phyloP scores from a whole-genome alignment of 2,113 vertebrate genomes.

The Manacus vitellinus region DNA sequence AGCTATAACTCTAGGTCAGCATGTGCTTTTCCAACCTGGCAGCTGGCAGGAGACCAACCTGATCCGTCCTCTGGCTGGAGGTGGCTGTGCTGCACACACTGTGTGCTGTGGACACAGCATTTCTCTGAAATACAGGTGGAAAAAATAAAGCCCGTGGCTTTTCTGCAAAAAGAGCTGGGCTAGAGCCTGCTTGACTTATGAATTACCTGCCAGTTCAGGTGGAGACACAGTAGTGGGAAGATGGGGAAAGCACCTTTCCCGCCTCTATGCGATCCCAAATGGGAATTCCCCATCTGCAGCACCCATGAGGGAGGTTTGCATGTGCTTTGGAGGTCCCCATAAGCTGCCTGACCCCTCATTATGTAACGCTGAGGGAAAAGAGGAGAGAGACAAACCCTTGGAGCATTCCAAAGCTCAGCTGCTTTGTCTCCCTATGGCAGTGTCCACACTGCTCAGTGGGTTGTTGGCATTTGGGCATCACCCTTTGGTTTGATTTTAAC shows the following conservation, averaged over 20 bases:
- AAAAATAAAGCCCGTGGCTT: neutral
- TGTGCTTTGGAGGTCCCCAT: rapidly evolving
- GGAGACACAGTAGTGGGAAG: neutral
- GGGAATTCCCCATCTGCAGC: neutral
- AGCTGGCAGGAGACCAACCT: neutral
- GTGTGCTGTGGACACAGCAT: rapidly evolving
- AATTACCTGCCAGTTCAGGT: neutral
- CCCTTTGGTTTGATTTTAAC: neutral
- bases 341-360: neutral
- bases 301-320: neutral
- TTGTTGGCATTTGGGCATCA: neutral
- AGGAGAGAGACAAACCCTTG: neutral
- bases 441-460: neutral
- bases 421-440: neutral
- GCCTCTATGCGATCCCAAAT: rapidly evolving
- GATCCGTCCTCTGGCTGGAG: neutral
- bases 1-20: neutral
- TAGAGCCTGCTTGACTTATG: neutral
- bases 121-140: neutral
- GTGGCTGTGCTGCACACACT: no score
- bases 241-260: neutral
- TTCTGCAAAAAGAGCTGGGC: neutral
- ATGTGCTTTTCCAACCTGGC: rapidly evolving
- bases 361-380: rapidly evolving
- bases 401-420: neutral